Conservation (phyloP, 2,888 invertebrate species). For the Oxycera nigricornis region DNA sequence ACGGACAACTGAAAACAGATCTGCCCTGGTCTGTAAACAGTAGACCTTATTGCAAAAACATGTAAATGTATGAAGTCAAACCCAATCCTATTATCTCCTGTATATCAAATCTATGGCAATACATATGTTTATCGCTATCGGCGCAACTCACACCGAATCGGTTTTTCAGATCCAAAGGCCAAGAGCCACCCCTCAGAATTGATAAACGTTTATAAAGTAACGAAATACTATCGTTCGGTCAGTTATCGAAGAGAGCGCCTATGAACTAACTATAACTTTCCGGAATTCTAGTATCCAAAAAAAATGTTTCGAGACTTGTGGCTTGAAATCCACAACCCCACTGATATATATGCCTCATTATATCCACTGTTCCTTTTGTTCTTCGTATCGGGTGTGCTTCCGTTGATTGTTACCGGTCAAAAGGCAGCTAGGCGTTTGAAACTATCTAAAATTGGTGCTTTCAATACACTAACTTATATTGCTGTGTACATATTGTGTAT, state of each 20-base stretch:
- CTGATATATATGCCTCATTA: conserved; percentile 26
- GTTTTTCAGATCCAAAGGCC: no score
- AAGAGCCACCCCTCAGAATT: neutral
- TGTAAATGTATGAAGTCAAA: no score
- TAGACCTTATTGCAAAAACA: no score
- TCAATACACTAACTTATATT: neutral
- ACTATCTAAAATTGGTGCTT: neutral
- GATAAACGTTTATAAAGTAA: neutral
- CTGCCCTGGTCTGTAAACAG: no score
- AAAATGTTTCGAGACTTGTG: conserved; percentile 13
- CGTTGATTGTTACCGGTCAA: neutral
- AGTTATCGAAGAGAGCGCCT: neutral
- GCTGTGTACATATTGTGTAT: neutral
- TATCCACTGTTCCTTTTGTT: conserved; percentile 2
- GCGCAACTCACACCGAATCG: no score
- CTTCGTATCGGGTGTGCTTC: neutral
- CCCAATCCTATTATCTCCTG: no score
- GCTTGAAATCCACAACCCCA: neutral
- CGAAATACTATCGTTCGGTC: neutral
- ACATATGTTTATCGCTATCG: no score
- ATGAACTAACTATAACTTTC: neutral
- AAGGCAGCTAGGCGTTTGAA: neutral
- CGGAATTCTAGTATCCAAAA: neutral
- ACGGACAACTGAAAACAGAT: no score
- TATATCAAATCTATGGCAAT: no score